Percentiles rank a stretch among this genome's conserved stretches.
Conservation (phyloP, 2,888 invertebrate species). For the Zaprionus obscuricornis region DNA sequence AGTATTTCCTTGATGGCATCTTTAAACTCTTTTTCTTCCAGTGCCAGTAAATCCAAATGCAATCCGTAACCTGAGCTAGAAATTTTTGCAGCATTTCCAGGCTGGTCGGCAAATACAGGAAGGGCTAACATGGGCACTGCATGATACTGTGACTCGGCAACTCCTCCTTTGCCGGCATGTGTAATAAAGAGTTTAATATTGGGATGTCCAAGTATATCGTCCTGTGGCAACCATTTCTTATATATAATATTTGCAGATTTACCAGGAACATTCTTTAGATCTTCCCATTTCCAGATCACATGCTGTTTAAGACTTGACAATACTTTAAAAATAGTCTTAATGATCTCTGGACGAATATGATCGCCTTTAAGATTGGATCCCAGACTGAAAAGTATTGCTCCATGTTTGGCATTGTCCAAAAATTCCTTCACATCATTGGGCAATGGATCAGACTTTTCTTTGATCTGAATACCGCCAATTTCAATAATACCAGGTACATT, state of each 20-base stretch:
- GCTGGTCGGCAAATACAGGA: slow-evolving; percentile 81
- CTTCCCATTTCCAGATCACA: slow-evolving; percentile 89
- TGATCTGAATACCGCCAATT: slow-evolving; percentile 82
- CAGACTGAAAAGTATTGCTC: slow-evolving; percentile 83
- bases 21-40: slow-evolving; percentile 55
- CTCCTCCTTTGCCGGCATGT: slow-evolving; percentile 87
- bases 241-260: slow-evolving; percentile 83
- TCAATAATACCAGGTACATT: slow-evolving; percentile 80
- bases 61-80: slow-evolving; percentile 71
- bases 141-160: slow-evolving; percentile 86
- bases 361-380: slow-evolving; percentile 83
- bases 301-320: slow-evolving; percentile 86
- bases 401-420: slow-evolving; percentile 82
- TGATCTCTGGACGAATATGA: slow-evolving; percentile 84
- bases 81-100: slow-evolving; percentile 70
- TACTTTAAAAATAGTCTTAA: slow-evolving; percentile 85
- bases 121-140: slow-evolving; percentile 85
- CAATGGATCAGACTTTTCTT: slow-evolving; percentile 72
- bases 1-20: slow-evolving; percentile 68
- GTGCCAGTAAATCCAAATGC: slow-evolving; percentile 47
- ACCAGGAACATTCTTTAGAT: slow-evolving; percentile 83
- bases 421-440: slow-evolving; percentile 82
- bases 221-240: slow-evolving; percentile 88
- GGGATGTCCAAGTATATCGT: slow-evolving; percentile 86
- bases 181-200: slow-evolving; percentile 86